Base-by-base conservation (phyloP, 2,797 vertebrate genomes). In the Toxotes lorentzi region DNA sequence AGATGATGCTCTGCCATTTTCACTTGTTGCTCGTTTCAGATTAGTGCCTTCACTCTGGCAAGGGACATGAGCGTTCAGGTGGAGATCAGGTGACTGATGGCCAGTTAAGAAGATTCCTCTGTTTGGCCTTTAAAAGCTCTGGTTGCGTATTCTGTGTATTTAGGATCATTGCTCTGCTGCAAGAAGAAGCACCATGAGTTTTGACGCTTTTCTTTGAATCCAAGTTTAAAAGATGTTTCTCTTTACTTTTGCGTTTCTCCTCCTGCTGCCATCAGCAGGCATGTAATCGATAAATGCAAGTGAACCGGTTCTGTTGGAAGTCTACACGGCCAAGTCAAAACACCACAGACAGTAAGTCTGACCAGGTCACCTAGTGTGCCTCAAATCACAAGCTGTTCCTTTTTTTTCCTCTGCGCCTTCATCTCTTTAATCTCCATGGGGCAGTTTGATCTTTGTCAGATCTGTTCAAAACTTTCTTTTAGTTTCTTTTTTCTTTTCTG, bases 301-400 rank as follows among this genome's bases (percentile, higher is more conserved):
- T 21, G 60, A 47, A 47, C 23, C 2, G 2, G 11, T 32, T 34
- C 19, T 53, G 16, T 41, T 24, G 16, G 35, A n/a, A 35, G 43
- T n/a, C 53, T 23, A 12, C 47, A 1, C 8, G 27, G 27, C 3
- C 41, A 48, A 64, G 47, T 30, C 51, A 7, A 54, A 75, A 59
- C n/a, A 30, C 50, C 60, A 54, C 57, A 38, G 38, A 57, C 40
- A 53, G 32, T 16, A 23, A 41, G 43, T 72, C 24, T 67, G 56
- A 60, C 34, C 7, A 10, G 38, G 38, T 62, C 40, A 41, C 16
- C 38, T 48, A 48, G 21, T n/a, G n/a, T 43, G n/a, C 30, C 43
- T 64, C 19, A 62, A 38, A 62, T 59, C 58, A 48, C 30, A 12
- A 62, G 54, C 16, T 74, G 5, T 65, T 75, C 12, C 4, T 21